phyloP scores from a whole-genome alignment of 2,797 vertebrate genomes.

The Vireo griseus region DNA sequence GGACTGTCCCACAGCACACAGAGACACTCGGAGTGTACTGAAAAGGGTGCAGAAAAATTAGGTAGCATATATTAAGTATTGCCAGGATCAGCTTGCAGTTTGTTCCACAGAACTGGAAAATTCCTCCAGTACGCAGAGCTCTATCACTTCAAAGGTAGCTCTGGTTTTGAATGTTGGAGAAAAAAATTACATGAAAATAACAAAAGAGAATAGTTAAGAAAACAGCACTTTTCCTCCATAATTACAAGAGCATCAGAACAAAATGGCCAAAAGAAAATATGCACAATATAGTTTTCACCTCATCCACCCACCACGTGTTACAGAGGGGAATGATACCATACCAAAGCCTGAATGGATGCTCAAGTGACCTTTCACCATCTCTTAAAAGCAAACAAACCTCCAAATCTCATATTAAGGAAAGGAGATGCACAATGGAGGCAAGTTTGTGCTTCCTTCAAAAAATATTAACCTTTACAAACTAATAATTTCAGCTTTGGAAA shows the following conservation, averaged over 20 bases:
- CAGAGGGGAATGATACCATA: not conserved
- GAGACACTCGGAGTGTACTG: not conserved
- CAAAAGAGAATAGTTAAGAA: not conserved
- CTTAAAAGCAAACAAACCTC: not conserved
- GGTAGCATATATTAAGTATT: not conserved
- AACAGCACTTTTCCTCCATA: not conserved
- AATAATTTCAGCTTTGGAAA: not conserved
- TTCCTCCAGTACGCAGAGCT: not conserved
- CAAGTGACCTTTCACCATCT: not conserved
- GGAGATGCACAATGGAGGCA: not conserved
- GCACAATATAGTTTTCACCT: not conserved
- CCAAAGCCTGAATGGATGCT: not conserved
- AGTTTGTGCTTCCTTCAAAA: not conserved
- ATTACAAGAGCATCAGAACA: not conserved
- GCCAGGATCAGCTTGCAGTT: not conserved
- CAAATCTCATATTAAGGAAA: not conserved
- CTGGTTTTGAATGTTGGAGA: not conserved
- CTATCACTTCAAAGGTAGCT: not conserved
- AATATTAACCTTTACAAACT: not conserved
- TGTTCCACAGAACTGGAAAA: not conserved
- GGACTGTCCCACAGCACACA: not conserved
- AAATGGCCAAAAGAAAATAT: not conserved
- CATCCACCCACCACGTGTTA: rapidly evolving
- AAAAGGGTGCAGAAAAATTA: not conserved
- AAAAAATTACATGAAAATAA: not conserved